Evolutionary conservation across 2,113 vertebrate species (phyloP).

Genomic region (Meleagris gallopavo): DNA sequence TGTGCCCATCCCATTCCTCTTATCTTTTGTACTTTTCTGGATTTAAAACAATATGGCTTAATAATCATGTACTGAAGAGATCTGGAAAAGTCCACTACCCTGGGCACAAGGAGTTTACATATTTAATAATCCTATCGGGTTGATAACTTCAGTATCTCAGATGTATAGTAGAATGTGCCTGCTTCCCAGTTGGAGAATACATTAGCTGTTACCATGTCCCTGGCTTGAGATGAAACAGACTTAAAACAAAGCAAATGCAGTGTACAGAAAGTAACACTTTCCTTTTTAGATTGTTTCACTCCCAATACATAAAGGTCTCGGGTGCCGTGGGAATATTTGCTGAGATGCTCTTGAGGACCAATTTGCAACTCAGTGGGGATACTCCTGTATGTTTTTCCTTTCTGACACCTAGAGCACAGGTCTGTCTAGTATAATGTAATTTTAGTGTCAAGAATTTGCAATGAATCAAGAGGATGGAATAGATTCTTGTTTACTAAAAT

Average conservation of each 20-base stretch:
- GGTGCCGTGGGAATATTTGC: background rate
- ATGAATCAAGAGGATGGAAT: background rate
- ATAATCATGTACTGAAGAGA: background rate
- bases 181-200: background rate
- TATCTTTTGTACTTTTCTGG: background rate
- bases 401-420: background rate
- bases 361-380: background rate
- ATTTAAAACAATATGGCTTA: background rate
- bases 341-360: background rate
- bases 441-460: background rate
- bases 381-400: background rate
- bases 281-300: background rate
- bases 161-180: background rate
- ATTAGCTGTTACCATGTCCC: background rate
- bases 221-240: conserved; percentile 11
- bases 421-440: background rate
- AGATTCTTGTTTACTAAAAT: background rate
- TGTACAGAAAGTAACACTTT: background rate
- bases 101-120: background rate
- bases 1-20: background rate
- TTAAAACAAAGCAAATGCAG: conserved; percentile 6
- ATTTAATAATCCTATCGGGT: background rate
- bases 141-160: background rate
- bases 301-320: background rate
- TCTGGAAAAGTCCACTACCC: background rate